Evolutionary conservation across 2,113 vertebrate genomes (phyloP).

Genomic region (Paradoxurus hermaphroditus): DNA sequence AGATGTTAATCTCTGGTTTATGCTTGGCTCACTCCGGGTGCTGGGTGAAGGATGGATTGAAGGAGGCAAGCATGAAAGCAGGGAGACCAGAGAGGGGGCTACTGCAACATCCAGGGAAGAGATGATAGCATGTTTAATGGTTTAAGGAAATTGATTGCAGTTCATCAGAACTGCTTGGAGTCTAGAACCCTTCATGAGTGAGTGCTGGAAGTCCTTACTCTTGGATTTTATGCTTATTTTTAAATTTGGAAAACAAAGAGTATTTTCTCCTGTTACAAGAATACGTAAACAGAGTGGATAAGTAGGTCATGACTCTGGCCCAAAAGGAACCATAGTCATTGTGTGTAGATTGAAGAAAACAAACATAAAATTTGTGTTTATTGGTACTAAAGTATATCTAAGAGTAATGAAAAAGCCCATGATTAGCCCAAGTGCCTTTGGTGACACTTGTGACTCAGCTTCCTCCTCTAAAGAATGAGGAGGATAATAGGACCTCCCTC

Average conservation of each 20-base stretch:
- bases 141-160: neutral
- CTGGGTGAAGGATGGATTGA: neutral
- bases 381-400: neutral
- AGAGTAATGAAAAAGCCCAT: neutral
- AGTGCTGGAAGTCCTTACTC: neutral
- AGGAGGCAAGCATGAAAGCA: neutral
- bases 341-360: neutral
- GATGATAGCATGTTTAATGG: neutral
- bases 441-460: neutral
- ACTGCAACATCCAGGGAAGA: neutral
- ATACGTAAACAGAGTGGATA: neutral
- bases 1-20: neutral
- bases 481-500: neutral
- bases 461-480: neutral
- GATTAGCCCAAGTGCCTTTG: neutral
- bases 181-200: neutral
- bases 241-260: neutral
- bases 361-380: neutral
- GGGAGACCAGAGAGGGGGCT: neutral
- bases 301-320: neutral
- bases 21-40: neutral
- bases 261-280: neutral
- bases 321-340: neutral
- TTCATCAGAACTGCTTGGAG: neutral
- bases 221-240: neutral